These are phyloP conservation scores for Eupithecia inturbata DNA, from an alignment of 2,888 invertebrate species.

Conservation along the genomic window DNA sequence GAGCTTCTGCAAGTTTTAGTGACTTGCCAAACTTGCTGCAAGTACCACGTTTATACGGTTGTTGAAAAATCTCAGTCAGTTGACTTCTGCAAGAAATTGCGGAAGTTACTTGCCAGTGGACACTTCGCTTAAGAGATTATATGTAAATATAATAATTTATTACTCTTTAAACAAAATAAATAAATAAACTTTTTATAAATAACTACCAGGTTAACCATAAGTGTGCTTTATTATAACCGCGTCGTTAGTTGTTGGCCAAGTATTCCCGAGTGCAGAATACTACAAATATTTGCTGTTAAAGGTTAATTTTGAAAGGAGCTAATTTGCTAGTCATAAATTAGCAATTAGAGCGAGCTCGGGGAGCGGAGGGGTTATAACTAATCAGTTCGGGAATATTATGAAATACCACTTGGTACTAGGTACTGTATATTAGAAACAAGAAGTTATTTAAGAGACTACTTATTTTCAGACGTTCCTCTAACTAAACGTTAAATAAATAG, in stretches of 20 bases:
- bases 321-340: conserved; percentile 14
- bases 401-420: conserved; percentile 1
- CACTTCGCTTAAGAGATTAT: no score
- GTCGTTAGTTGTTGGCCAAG: conserved; percentile 3
- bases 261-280: conserved; percentile 6
- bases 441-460: not conserved
- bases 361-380: conserved; percentile 1
- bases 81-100: no score
- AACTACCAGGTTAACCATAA: not conserved
- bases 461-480: not conserved
- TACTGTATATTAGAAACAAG: not conserved
- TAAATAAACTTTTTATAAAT: no score
- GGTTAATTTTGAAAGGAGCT: conserved; percentile 13
- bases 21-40: no score
- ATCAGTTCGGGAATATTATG: conserved; percentile 1
- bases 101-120: no score
- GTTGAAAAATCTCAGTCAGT: no score
- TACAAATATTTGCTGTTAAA: conserved; percentile 9
- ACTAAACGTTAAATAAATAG: not conserved
- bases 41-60: no score
- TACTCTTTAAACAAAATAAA: no score
- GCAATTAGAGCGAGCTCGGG: conserved; percentile 4
- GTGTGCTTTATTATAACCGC: not conserved
- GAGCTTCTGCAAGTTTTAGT: no score
- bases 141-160: no score